Base-by-base conservation (phyloP, 2,888 invertebrate species). In the Leucophora obtusa region DNA sequence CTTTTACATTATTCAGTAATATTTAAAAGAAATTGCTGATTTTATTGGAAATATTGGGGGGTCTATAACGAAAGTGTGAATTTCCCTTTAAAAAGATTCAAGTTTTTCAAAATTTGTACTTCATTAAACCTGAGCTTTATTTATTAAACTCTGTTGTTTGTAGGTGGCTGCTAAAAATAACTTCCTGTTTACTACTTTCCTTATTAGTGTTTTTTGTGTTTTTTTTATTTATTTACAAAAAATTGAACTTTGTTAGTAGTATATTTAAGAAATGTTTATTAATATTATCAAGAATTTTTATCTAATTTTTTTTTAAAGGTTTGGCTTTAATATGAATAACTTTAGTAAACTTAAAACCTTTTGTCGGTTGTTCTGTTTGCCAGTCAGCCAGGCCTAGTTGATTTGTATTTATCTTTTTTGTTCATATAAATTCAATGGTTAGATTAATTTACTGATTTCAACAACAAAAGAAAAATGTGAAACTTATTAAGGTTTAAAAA, bases 381-480 rank as follows among this genome's bases (percentile, higher is more conserved):
- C 35, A 54, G 47, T 35, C 51, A 56, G 54, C 28, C 28, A 28
- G 28, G 28, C 28, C 71, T 76, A 73, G 69, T 60, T 70, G 77
- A 79, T 77, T 66, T 62, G 71, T 72, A 77, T 81, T 81, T 81
- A 81, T 77, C 77, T 73, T 54, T 21, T 18, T 50, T 28, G 21
- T 21, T n/a, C n/a, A 4, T n/a, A 47, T 50, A 35, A 21, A 69
- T 81, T 77, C 28, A 74, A 70, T 66, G 69, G 38, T 69, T 21
- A 81, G 81, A 81, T 81, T 81, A 81, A 81, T 81, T 81, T 81
- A 74, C 77, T 77, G 81, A 81, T 77, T 81, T 69, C 18, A 65
- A 66, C 60, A 38, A n/a, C 51, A 35, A 38, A 51, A 50, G 35
- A 60, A 17, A 18, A 75, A 79, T 75, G 54, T 50, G 70, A 50